Conservation (phyloP, 2,113 vertebrate species). For the Prietella phreatophila region DNA sequence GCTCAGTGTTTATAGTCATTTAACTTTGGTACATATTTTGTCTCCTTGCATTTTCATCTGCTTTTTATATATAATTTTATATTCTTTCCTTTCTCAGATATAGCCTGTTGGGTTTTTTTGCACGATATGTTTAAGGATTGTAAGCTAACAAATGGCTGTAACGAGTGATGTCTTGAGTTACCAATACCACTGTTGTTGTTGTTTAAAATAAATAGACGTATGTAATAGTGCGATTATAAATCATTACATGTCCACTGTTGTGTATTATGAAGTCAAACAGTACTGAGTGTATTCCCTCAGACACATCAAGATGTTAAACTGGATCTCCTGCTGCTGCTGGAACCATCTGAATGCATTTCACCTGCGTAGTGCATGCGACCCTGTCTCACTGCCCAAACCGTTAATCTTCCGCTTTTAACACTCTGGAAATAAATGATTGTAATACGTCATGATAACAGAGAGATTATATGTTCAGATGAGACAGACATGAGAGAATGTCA, state of each 20-base stretch:
- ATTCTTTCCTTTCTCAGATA: no score
- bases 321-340: neutral
- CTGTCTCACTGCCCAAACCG: neutral
- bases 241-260: neutral
- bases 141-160: no score
- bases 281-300: neutral
- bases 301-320: neutral
- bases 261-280: neutral
- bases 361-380: neutral
- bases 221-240: neutral
- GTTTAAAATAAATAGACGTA: no score
- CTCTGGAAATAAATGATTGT: neutral
- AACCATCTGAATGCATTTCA: neutral
- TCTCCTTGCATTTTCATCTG: no score
- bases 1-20: no score
- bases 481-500: neutral
- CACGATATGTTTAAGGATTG: no score
- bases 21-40: no score
- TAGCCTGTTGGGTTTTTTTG: no score
- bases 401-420: neutral
- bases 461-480: neutral
- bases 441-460: neutral
- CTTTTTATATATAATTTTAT: no score
- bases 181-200: no score
- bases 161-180: no score